A percentile compares a stretch with the other conserved stretches of the same genome.
phyloP scores from a whole-genome alignment of 2,888 invertebrate species.

The Cerceris ruficornis region DNA sequence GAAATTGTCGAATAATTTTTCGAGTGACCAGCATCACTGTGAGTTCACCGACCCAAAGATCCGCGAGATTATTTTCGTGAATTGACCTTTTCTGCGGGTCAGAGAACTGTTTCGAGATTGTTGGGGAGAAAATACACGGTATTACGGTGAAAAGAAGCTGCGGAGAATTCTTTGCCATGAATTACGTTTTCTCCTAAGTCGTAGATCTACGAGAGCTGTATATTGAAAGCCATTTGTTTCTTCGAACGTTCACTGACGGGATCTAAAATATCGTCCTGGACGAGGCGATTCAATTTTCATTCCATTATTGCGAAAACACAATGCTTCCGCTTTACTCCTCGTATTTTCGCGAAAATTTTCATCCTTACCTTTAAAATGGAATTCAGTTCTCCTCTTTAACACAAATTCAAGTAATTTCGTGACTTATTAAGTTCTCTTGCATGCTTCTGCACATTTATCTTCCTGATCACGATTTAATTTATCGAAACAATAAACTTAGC shows the following conservation, averaged over 20 bases:
- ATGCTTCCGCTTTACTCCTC: neutral
- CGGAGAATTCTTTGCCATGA: neutral
- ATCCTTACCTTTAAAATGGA: no score
- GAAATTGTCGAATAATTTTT: neutral
- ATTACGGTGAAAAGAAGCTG: neutral
- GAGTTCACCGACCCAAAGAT: neutral
- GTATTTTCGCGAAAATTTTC: no score
- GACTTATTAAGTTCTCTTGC: no score
- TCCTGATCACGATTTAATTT: no score
- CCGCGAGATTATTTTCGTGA: conserved; percentile 8
- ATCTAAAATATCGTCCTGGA: conserved; percentile 4
- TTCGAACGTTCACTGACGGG: neutral
- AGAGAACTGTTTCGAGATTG: neutral
- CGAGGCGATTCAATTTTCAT: neutral
- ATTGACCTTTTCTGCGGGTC: neutral
- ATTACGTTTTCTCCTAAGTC: conserved; percentile 7
- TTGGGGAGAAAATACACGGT: neutral
- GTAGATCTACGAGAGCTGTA: neutral
- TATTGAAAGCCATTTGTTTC: conserved; percentile 18
- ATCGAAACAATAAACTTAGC: no score
- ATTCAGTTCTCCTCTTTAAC: no score
- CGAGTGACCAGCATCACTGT: neutral
- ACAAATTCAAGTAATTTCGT: no score
- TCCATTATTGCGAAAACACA: neutral
- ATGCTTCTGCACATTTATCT: no score